A percentile compares a stretch with the other conserved stretches of the same genome.
Conservation (phyloP, 2,113 vertebrate species). For the Pseudonaja textilis region DNA sequence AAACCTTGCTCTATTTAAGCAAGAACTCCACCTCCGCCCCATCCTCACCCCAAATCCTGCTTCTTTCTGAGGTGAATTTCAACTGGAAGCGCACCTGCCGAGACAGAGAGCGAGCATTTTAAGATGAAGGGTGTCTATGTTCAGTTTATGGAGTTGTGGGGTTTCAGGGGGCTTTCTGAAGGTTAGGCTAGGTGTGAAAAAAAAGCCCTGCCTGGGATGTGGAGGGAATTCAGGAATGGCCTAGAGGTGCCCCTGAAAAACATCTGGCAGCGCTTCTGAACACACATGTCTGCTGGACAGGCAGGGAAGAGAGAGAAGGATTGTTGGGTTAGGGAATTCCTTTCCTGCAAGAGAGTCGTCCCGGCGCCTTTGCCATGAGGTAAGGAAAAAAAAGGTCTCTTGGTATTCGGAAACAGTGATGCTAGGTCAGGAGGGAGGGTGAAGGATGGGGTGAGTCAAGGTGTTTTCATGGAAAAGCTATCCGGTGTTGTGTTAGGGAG, state of each 20-base stretch:
- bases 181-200: background rate
- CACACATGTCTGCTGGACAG: background rate
- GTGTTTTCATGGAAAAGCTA: slow-evolving; percentile 40
- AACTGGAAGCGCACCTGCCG: no score
- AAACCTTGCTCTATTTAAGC: background rate
- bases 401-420: slow-evolving; percentile 36
- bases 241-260: slow-evolving; percentile 1
- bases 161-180: background rate
- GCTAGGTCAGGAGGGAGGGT: slow-evolving; percentile 23
- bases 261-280: slow-evolving; percentile 16
- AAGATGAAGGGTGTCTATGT: background rate
- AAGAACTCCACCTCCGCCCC: background rate
- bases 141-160: background rate
- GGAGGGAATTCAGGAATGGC: background rate
- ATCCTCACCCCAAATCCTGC: background rate
- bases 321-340: slow-evolving; percentile 29
- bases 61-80: background rate
- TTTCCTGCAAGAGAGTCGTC: slow-evolving; percentile 24
- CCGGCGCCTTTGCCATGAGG: slow-evolving; percentile 32
- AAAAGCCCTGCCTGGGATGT: background rate
- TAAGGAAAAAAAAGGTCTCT: slow-evolving; percentile 28
- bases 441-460: slow-evolving; percentile 35
- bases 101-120: background rate
- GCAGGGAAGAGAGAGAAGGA: background rate
- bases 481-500: slow-evolving; percentile 30